These are phyloP conservation scores for Montipora foliosa DNA, from an alignment of 64 coral and sea anemone species.

Conservation along the genomic window DNA sequence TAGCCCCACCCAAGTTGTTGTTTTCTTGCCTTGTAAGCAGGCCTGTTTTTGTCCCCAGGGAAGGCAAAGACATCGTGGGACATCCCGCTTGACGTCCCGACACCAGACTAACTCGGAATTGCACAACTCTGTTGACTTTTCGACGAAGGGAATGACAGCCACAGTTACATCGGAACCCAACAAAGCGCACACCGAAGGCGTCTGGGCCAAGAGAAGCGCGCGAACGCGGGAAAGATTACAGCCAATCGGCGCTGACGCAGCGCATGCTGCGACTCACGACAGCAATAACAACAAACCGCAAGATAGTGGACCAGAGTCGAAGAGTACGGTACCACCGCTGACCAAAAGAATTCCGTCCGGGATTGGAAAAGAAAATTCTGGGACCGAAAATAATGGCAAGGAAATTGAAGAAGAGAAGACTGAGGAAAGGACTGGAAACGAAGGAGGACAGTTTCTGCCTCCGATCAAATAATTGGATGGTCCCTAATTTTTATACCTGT, in stretches of 20 bases:
- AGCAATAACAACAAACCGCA: constrained; percentile 39
- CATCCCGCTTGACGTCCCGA: constrained; percentile 61
- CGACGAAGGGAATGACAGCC: neutral
- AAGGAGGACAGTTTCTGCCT: constrained; percentile 64
- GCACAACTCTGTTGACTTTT: neutral
- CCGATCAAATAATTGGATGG: constrained; percentile 40
- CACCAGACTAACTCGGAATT: constrained; percentile 37
- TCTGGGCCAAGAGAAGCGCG: constrained; percentile 68
- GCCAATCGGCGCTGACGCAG: constrained; percentile 67
- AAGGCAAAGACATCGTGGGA: constrained; percentile 60
- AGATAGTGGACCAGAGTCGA: neutral
- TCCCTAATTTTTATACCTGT: neutral
- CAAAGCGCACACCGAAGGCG: constrained; percentile 21
- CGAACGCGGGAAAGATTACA: constrained; percentile 78
- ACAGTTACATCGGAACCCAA: neutral
- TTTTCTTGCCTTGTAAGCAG: too few species aligned
- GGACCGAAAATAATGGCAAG: constrained; percentile 21
- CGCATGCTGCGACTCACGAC: constrained; percentile 33
- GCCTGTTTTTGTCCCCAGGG: constrained; percentile 23
- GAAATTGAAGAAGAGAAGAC: constrained; percentile 26
- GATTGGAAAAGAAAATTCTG: constrained; percentile 5
- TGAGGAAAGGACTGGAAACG: neutral
- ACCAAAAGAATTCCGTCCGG: constrained; percentile 43
- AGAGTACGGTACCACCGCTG: constrained; percentile 1
- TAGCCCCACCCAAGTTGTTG: too few species aligned